Base-by-base conservation (phyloP, 2,888 invertebrate species). In the Chaetogeoica ovagalla region DNA sequence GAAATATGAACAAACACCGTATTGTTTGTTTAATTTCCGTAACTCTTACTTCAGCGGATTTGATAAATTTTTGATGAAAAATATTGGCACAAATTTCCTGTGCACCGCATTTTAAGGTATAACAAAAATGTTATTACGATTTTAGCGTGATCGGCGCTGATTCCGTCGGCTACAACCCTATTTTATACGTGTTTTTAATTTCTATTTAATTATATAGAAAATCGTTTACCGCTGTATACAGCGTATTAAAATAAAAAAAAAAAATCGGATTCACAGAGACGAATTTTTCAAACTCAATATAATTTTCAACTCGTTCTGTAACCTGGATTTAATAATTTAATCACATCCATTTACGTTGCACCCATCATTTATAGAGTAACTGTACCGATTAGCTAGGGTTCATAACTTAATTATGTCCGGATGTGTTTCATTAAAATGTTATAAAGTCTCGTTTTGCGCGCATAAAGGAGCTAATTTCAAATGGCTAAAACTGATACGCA, bases 331-430 rank as follows among this genome's bases (percentile, higher is more conserved):
- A 65, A 65, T 74, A 74, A 63, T 63, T 39, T 74, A 74, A 74
- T 74, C 65, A 65, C 65, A 21, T 75, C 57, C 55, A 74, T 57
- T 75, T 66, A 30, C 43, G 66, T 15, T 59, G 66, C 66, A 66
- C 75, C 66, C 65, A 43, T 39, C 57, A 66, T 75, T 66, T 66
- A 15, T 66, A 75, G 23, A 75, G 43, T 66, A 66, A 59, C 66
- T 59, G 37, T 21, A 74, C 65, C 74, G 59, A 75, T 65, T 75
- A 13, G 39, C 55, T 75, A 66, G 75, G 75, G 65, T 59, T 43
- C 57, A 59, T 75, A 75, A 75, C 66, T 75, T 75, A 75, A 75
- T 75, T 75, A 75, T 66, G 66, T 75, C 75, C 75, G 75, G 75
- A 75, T 66, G 65, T 66, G 59, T 66, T 66, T 75, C 66, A 75